Conservation (phyloP, 2,888 invertebrate species). For the Lomographa bimaculata region DNA sequence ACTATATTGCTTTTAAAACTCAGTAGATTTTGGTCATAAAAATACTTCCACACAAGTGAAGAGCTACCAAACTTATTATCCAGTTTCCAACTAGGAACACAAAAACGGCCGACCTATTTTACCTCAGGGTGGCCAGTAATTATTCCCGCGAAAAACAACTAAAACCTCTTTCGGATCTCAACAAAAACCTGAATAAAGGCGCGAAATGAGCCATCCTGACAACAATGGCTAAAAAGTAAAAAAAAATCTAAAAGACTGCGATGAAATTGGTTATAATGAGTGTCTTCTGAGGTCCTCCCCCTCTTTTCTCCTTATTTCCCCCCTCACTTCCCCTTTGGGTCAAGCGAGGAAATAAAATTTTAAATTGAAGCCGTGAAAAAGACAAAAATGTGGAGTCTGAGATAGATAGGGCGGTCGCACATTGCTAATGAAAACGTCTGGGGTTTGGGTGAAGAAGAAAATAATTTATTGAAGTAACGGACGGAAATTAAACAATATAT, state of each 20-base stretch:
- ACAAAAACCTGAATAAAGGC: constrained; percentile 63
- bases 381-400: constrained; percentile 65
- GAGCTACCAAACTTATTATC: too few species aligned
- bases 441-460: too few species aligned
- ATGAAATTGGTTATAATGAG: constrained; percentile 82
- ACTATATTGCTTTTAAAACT: too few species aligned
- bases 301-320: constrained; percentile 25
- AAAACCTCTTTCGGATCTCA: constrained; percentile 33
- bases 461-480: too few species aligned
- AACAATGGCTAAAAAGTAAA: constrained; percentile 35
- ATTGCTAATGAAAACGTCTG: constrained; percentile 14
- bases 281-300: constrained; percentile 53
- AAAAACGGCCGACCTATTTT: constrained; percentile 17
- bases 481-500: neutral
- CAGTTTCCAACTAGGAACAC: constrained; percentile 6
- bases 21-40: too few species aligned
- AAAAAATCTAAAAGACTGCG: constrained; percentile 41
- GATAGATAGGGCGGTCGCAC: constrained; percentile 37
- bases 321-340: constrained; percentile 61
- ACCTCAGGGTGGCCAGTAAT: constrained; percentile 26
- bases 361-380: constrained; percentile 77
- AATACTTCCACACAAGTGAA: too few species aligned
- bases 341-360: constrained; percentile 76
- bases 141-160: constrained; percentile 24
- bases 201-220: constrained; percentile 70